Evolutionary conservation across 2,113 vertebrate species (phyloP).

Genomic region (Acanthisitta chloris): DNA sequence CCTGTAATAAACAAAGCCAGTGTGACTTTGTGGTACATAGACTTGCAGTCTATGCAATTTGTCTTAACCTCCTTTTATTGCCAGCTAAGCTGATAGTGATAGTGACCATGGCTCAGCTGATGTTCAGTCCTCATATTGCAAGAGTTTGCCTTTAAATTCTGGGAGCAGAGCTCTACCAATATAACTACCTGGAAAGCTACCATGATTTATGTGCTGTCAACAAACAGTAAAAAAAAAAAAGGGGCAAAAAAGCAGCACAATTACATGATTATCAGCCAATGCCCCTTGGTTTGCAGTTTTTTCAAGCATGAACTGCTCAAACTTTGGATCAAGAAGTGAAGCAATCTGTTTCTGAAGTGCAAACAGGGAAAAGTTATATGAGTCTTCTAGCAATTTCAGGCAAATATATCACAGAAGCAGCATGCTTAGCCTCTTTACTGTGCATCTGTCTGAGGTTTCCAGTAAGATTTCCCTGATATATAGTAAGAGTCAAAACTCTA

Average conservation of each 20-base stretch:
- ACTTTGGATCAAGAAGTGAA: slow-evolving; percentile 41
- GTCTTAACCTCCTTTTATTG: not conserved
- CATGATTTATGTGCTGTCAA: slow-evolving; percentile 27
- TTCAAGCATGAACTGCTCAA: slow-evolving; percentile 7
- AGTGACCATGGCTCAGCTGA: not conserved
- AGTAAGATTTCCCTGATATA: slow-evolving; percentile 59
- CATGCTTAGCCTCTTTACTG: slow-evolving; percentile 63
- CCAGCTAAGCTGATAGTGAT: not conserved
- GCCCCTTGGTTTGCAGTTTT: slow-evolving; percentile 38
- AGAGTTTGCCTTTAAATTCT: slow-evolving; percentile 9
- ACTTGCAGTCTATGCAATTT: not conserved
- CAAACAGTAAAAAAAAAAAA: not conserved
- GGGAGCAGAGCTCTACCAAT: not conserved
- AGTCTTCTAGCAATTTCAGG: slow-evolving; percentile 70
- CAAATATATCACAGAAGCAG: slow-evolving; percentile 68
- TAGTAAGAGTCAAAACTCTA: slow-evolving; percentile 61
- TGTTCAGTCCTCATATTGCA: not conserved
- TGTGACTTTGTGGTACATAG: not conserved
- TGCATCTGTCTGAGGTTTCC: slow-evolving; percentile 67
- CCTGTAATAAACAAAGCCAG: not conserved
- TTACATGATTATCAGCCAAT: slow-evolving; percentile 10
- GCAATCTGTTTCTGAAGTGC: slow-evolving; percentile 37
- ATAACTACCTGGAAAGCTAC: not conserved
- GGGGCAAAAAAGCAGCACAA: not conserved
- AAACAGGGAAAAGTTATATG: slow-evolving; percentile 24